Conservation (phyloP, 2,113 vertebrate species). For the Orycteropus afer region DNA sequence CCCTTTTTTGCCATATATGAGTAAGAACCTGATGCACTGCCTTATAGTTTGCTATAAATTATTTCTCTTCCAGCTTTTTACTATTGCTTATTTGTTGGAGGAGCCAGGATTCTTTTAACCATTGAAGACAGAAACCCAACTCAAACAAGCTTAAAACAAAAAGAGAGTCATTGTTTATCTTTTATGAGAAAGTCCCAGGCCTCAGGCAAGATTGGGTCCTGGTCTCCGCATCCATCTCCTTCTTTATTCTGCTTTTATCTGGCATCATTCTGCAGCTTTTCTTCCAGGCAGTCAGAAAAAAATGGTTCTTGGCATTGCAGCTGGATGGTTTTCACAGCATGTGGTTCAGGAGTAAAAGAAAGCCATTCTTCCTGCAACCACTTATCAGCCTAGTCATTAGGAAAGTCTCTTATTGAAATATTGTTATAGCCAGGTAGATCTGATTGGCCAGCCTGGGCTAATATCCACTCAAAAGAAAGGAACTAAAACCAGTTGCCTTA, state of each 20-base stretch:
- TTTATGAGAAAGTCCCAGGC: slow-evolving; percentile 21
- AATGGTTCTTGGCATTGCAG: not conserved
- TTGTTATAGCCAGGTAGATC: not conserved
- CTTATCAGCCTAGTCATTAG: not conserved
- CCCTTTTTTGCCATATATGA: not conserved
- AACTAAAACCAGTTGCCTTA: not conserved
- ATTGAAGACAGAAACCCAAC: slow-evolving; percentile 31
- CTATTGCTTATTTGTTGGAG: slow-evolving; percentile 44
- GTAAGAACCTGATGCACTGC: not conserved
- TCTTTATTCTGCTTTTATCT: slow-evolving; percentile 25
- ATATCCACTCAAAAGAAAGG: not conserved
- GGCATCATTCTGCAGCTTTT: not conserved
- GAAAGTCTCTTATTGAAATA: not conserved
- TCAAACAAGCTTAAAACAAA: slow-evolving; percentile 50
- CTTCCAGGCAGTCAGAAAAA: not conserved
- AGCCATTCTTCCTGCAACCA: not conserved
- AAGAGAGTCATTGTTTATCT: not conserved
- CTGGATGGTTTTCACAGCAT: not conserved
- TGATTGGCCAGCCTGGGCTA: not conserved
- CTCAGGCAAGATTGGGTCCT: not conserved
- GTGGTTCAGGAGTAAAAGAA: not conserved
- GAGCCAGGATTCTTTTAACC: slow-evolving; percentile 36
- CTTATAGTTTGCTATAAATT: slow-evolving; percentile 39
- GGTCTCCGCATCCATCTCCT: not conserved
- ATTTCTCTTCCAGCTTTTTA: slow-evolving; percentile 36